Conservation (phyloP, 2,797 vertebrate genomes). For the Natrix natrix region DNA sequence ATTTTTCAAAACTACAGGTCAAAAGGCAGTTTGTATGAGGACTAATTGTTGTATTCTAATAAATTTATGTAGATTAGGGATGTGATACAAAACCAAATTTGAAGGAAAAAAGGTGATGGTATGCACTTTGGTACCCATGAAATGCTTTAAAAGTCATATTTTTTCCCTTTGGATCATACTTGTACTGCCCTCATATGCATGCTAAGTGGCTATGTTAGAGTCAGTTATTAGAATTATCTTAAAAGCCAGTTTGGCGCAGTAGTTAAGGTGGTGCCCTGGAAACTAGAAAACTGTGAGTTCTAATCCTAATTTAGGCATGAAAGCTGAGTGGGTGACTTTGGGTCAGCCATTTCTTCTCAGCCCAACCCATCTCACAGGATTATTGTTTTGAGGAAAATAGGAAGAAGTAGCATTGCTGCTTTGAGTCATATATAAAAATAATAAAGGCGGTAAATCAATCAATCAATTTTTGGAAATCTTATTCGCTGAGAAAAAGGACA, state of each 20-base stretch:
- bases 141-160: not conserved
- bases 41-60: not conserved
- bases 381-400: not conserved
- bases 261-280: not conserved
- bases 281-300: not conserved
- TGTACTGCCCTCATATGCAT: not conserved
- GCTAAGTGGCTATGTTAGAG: not conserved
- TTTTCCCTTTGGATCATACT: not conserved
- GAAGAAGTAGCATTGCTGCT: not conserved
- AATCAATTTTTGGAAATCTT: not conserved
- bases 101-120: not conserved
- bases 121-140: not conserved
- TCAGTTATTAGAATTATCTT: not conserved
- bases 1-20: not conserved
- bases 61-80: not conserved
- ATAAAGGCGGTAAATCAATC: not conserved
- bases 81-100: not conserved
- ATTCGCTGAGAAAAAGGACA: not conserved
- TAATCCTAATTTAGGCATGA: not conserved
- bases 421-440: not conserved
- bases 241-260: not conserved
- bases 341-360: not conserved
- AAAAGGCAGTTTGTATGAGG: constrained; percentile 17
- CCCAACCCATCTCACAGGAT: not conserved
- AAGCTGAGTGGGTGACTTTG: not conserved